Conservation (phyloP, 1,140 invertebrate species). For the Eupeodes corollae region DNA sequence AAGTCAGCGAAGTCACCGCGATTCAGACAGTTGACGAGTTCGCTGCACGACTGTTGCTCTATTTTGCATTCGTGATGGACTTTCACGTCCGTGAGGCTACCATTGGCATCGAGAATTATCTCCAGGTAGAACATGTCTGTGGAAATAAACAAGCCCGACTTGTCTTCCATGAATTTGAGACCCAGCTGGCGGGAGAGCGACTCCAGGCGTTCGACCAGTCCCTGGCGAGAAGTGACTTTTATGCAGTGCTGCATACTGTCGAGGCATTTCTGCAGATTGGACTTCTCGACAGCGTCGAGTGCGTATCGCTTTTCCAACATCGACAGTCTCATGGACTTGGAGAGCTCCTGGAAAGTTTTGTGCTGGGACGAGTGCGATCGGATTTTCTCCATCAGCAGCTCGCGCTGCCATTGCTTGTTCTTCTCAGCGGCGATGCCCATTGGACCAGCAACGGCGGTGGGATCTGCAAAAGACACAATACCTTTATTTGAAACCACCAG, state of each 20-base stretch:
- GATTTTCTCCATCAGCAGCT: conserved; percentile 80
- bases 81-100: conserved; percentile 83
- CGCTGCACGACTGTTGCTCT: conserved; percentile 60
- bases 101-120: conserved; percentile 69
- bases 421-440: conserved; percentile 38
- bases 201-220: conserved; percentile 84
- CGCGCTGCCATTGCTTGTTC: conserved; percentile 61
- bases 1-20: conserved; percentile 85
- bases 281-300: conserved; percentile 74
- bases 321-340: conserved; percentile 72
- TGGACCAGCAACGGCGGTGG: too few species aligned
- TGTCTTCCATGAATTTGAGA: conserved; percentile 37
- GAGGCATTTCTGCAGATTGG: conserved; percentile 76
- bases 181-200: conserved; percentile 79
- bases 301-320: conserved; percentile 71
- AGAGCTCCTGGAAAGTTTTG: conserved; percentile 69
- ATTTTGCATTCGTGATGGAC: conserved; percentile 37
- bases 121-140: conserved; percentile 96
- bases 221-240: conserved; percentile 81
- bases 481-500: too few species aligned
- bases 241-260: conserved; percentile 89
- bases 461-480: too few species aligned
- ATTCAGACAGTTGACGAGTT: conserved; percentile 68
- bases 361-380: conserved; percentile 58
- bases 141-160: conserved; percentile 64